Base-by-base conservation (phyloP, 1,140 invertebrate genomes). In the Hermatobates lingyangjiaoensis region DNA sequence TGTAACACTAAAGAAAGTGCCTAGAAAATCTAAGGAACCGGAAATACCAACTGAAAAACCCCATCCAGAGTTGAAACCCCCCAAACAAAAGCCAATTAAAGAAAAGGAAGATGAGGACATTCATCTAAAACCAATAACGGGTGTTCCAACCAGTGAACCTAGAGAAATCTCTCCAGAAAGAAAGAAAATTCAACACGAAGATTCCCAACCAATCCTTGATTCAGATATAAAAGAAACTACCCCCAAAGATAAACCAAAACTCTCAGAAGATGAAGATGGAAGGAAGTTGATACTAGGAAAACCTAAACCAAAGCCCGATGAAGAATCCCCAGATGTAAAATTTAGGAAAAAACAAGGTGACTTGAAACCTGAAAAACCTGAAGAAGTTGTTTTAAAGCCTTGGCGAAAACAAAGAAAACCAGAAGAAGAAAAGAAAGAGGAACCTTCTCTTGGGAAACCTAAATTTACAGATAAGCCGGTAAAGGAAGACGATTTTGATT, bases 311-410 rank as follows among this genome's bases (percentile, higher is more conserved):
- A 61, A 64, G 44, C 56, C 59, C n/a, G 50, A 60, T 48, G 57
- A 61, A 34, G 55, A 59, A 49, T 57, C 66, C 38, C 62, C 23
- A 30, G 38, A 49, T 34, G 28, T 18, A 49, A 18, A 61, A 55
- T 62, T 61, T 10, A 71, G 68, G 51, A 66, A 68, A 48, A 64
- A 71, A 38, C 65, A 61, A 66, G 64, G 56, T 55, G 62, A 52
- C 48, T 56, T 56, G 18, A 50, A 27, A 42, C 38, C 48, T 40
- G 34, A 40, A 44, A 56, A 45, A 30, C 38, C 40, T 38, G 55
- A 64, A 48, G 57, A 64, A 27, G 45, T 50, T 14, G 61, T 15
- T 15, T 34, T 34, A 34, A 7, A 7, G 7, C 28, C 28, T 34
- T 66, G 24, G 56, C 63, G 56, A 57, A 63, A 51, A 42, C 61